Conservation (phyloP, 2,888 invertebrate genomes). For the Melipona beecheii region DNA sequence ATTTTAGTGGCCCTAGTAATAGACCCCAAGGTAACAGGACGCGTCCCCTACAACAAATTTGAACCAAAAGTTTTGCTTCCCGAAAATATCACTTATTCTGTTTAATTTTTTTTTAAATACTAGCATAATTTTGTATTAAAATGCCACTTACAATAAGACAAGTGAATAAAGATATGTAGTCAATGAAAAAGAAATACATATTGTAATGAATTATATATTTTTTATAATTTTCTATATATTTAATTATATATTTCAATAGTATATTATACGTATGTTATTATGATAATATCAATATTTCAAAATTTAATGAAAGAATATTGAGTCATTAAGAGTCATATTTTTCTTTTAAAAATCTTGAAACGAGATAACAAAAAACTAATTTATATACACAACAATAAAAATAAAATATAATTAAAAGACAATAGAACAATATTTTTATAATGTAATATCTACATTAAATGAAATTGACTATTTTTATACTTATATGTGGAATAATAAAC, state of each 20-base stretch:
- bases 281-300: not conserved
- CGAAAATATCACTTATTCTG: not conserved
- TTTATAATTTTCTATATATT: not conserved
- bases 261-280: not conserved
- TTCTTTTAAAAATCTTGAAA: conserved; percentile 10
- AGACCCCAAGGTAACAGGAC: no score
- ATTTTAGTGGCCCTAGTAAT: no score
- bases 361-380: conserved; percentile 10
- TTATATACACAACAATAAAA: not conserved
- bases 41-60: no score
- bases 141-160: not conserved
- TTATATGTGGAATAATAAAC: not conserved
- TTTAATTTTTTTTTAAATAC: not conserved
- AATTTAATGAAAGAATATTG: not conserved
- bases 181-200: not conserved
- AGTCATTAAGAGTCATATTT: not conserved
- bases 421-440: not conserved
- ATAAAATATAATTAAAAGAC: not conserved
- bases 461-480: conserved; percentile 3
- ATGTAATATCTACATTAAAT: conserved; percentile 2
- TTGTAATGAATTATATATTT: not conserved
- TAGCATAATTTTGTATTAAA: not conserved
- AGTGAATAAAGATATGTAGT: not conserved
- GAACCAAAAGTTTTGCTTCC: no score
- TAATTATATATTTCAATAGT: not conserved